Conservation (phyloP, 2,113 vertebrate species). For the Pontoporia blainvillei region DNA sequence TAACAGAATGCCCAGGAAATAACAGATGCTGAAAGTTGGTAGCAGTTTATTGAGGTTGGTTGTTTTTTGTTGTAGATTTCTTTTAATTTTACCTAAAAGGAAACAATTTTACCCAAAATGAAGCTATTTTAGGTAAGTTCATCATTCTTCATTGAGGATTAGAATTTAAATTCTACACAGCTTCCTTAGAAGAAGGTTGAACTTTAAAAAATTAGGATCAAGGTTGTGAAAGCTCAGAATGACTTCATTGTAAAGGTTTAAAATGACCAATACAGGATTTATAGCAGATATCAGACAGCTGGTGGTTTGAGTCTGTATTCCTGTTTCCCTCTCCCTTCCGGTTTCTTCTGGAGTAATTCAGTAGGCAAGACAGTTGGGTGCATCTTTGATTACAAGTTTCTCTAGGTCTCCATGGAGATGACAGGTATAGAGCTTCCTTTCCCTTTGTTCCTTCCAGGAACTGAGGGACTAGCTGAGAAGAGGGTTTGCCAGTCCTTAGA, state of each 20-base stretch:
- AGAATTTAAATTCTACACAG: not conserved
- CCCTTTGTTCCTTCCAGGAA: not conserved
- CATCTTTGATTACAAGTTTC: not conserved
- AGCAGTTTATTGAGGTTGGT: not conserved
- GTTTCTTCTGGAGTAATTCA: slow-evolving; percentile 1
- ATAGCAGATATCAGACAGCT: not conserved
- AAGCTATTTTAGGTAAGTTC: not conserved
- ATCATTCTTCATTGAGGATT: not conserved
- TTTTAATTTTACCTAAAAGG: not conserved
- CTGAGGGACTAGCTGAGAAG: not conserved
- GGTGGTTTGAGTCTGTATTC: not conserved
- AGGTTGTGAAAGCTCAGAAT: not conserved
- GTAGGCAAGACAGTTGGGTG: not conserved
- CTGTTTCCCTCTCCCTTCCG: not conserved
- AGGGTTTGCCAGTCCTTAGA: not conserved
- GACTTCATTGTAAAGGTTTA: not conserved
- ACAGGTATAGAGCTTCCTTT: not conserved
- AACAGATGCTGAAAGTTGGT: not conserved
- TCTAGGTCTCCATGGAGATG: not conserved
- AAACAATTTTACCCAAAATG: not conserved
- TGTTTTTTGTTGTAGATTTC: slow-evolving; percentile 3
- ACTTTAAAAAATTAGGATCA: not conserved
- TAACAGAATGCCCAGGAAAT: not conserved
- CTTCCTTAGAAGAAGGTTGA: not conserved
- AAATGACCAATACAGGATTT: not conserved